Percentiles rank a stretch among this genome's conserved stretches.
phyloP scores from a whole-genome alignment of 2,888 invertebrate genomes.

The Polietes domitor region DNA sequence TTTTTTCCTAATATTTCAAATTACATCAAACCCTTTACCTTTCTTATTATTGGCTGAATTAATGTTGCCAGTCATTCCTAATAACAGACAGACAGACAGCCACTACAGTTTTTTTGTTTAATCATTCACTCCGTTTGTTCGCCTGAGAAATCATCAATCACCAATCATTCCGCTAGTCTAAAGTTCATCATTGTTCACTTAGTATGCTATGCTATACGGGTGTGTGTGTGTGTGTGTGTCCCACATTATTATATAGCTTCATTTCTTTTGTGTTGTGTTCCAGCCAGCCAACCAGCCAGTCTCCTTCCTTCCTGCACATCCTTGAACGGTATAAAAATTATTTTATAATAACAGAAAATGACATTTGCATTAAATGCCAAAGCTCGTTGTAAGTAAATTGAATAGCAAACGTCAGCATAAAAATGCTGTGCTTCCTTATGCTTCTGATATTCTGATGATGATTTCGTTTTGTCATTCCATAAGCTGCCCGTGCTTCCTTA shows the following conservation, averaged over 20 bases:
- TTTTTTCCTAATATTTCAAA: too few species aligned
- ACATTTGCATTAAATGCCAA: conserved; percentile 50
- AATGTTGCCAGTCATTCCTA: too few species aligned
- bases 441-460: conserved; percentile 33
- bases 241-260: background rate
- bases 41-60: too few species aligned
- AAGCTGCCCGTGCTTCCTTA: conserved; percentile 16
- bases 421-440: conserved; percentile 29
- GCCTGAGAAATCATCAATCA: background rate
- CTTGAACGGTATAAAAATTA: background rate
- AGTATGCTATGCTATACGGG: background rate
- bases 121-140: too few species aligned
- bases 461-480: background rate
- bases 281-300: background rate
- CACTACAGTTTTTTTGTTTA: too few species aligned
- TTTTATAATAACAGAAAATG: conserved; percentile 31
- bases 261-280: background rate
- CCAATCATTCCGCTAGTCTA: background rate
- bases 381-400: conserved; percentile 45
- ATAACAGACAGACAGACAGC: too few species aligned
- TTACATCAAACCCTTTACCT: too few species aligned
- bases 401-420: conserved; percentile 48
- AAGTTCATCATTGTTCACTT: background rate
- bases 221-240: background rate
- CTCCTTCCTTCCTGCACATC: background rate